phyloP scores from a whole-genome alignment of 2,113 vertebrate genomes.

The Pionites leucogaster region DNA sequence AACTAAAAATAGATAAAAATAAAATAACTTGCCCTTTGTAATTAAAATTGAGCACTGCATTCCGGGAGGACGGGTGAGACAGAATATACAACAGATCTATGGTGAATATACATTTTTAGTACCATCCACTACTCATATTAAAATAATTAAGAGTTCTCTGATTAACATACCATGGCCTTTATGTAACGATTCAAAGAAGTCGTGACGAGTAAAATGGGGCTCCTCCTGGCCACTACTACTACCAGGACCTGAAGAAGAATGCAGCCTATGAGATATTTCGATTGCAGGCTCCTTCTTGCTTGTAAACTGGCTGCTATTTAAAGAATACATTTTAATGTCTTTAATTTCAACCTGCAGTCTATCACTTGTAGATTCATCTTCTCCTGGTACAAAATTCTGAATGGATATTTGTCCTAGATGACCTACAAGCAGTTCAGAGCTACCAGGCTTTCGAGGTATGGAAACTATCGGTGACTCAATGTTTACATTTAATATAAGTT shows the following conservation, averaged over 20 bases:
- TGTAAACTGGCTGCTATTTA: constrained; percentile 84
- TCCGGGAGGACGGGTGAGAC: neutral
- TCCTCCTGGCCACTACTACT: constrained; percentile 80
- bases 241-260: constrained; percentile 43
- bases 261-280: neutral
- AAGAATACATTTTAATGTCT: constrained; percentile 93
- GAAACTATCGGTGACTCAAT: constrained; percentile 95
- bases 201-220: constrained; percentile 88
- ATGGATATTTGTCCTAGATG: constrained; percentile 94
- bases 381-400: constrained; percentile 88
- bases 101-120: neutral
- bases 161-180: constrained; percentile 86
- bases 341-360: constrained; percentile 91
- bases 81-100: neutral
- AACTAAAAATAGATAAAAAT: neutral
- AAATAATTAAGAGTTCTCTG: neutral
- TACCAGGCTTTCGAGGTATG: constrained; percentile 91
- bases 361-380: constrained; percentile 83
- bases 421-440: constrained; percentile 90
- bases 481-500: constrained; percentile 90
- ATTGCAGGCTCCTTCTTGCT: constrained; percentile 65
- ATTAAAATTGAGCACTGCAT: neutral
- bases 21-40: neutral
- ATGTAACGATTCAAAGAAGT: constrained; percentile 93
- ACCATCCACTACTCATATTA: neutral